Conservation (phyloP, 2,113 vertebrate species). For the Prinia subflava region DNA sequence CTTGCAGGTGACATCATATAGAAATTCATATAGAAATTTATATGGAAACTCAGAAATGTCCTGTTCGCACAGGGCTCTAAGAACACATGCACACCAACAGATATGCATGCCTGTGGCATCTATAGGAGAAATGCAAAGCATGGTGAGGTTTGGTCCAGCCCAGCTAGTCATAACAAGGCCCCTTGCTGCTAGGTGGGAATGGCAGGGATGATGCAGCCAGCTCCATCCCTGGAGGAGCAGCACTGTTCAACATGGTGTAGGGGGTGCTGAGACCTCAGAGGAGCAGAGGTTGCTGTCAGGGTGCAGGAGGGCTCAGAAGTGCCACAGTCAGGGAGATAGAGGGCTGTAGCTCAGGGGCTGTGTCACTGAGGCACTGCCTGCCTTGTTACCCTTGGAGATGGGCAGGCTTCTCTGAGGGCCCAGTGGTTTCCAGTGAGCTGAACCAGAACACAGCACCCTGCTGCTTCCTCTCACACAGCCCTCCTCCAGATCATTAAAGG, state of each 20-base stretch:
- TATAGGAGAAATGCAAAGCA: fast-evolving
- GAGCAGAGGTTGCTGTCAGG: not conserved
- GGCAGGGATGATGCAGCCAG: not conserved
- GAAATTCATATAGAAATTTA: not conserved
- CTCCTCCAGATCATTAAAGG: not conserved
- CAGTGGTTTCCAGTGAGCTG: fast-evolving
- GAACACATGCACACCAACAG: not conserved
- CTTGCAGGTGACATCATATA: fast-evolving
- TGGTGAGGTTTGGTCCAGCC: not conserved
- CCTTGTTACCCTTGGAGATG: not conserved
- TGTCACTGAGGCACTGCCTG: not conserved
- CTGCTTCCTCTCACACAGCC: not conserved
- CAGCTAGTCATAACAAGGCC: fast-evolving
- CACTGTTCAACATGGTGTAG: fast-evolving
- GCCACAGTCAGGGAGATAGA: not conserved
- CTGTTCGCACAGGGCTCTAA: fast-evolving
- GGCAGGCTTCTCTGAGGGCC: not conserved
- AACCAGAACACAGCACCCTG: not conserved
- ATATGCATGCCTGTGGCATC: fast-evolving
- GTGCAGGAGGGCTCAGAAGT: not conserved
- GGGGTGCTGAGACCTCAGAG: not conserved
- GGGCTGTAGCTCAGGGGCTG: not conserved
- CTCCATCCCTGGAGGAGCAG: not conserved
- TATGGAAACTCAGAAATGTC: not conserved
- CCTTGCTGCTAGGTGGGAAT: fast-evolving